Evolutionary conservation across 2,113 vertebrate species (phyloP), one percentile per base, ranked within the genome.

Genomic region (Rhinoptilus africanus): DNA sequence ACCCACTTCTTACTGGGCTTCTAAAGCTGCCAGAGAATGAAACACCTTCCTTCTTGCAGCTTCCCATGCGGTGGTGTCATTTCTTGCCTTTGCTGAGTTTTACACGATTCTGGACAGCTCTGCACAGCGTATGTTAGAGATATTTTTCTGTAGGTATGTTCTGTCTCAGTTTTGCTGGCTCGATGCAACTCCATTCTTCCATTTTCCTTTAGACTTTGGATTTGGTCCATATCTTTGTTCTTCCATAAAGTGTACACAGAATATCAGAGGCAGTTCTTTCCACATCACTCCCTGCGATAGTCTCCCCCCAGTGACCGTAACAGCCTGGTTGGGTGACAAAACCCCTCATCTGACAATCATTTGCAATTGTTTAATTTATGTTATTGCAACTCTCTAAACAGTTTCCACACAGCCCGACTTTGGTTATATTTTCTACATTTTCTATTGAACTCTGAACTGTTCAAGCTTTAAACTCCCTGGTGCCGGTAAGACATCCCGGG

Each of bases 131-230:
- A 39, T 45, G 15, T 73, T 67, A 90, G 48, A 41, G 53, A 43
- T 47, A 27, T 62, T 63, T 91, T 91, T 73, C 32, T 89, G 43
- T 78, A 60, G 37, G 18, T 85, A 57, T 77, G 47, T 84, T 72
- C 37, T 76, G 22, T 85, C 39, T 88, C 57, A 53, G 47, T 73
- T 78, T 78, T 89, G 43, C 14, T 54, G 54, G 18, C 13, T 76
- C 68, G 53, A 57, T n/a, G 57, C 24, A 7, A 51, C 21, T 80
- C 24, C 57, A 8, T 71, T 96, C 45, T 91, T 8, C 45, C 27
- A 53, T 66, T 95, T 88, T 79, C 12, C 23, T 91, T 86, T 68
- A 45, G 43, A 32, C 22, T 82, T 81, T 84, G 30, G 26, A 83
- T 93, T 83, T 80, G 23, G 7, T 95, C 77, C 26, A 32, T 35